Evolutionary conservation across 2,888 invertebrate genomes (phyloP), one percentile per base, ranked within the genome.

Genomic region (Cyclophora albipunctata): DNA sequence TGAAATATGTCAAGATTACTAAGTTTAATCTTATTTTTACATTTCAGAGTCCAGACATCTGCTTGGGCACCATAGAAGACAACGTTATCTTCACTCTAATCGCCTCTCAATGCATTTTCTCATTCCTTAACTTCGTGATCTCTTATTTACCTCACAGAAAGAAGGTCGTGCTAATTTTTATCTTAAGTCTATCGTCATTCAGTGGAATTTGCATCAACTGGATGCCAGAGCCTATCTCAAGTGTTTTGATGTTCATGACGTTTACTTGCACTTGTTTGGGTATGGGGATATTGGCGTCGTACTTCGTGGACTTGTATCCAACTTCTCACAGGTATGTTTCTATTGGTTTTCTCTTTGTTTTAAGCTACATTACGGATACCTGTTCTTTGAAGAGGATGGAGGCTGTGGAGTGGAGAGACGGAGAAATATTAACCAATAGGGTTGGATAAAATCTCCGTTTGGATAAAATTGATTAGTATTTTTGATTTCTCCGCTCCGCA

Each of bases 1-100:
- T 20, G 20, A 2, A 20, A 20, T 20, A 20, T 20, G 20, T 20
- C 20, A 20, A 20, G 20, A 20, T 20, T 20, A 20, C 20, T 20
- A 20, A 20, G 20, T 20, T 20, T 20, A 20, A 20, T 20, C 20
- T 20, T 20, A 20, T 20, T 37, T 37, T 55, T 49, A 43, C 20
- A 20, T 81, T 82, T 5, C 79, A 87, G 87, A 58, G 65, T 2
- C 69, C 74, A 42, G 73, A 75, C 42, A 59, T 69, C 5, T 93
- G 93, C 68, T 69, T 76, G 0, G 81, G 88, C 0, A 78, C 79
- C 0, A 84, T 93, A 7, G 91, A 93, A 59, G 73, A 87, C 3
- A 87, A 87, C 51, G 91, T 92, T 0, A 92, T 93, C 55, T 71
- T 90, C 48, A 91, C 92, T 5, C 90, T 94, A 3, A 84, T 93